Evolutionary conservation across 2,797 vertebrate species (phyloP), one percentile per base, ranked within the genome.

Genomic region (Acipenser transmontanus): DNA sequence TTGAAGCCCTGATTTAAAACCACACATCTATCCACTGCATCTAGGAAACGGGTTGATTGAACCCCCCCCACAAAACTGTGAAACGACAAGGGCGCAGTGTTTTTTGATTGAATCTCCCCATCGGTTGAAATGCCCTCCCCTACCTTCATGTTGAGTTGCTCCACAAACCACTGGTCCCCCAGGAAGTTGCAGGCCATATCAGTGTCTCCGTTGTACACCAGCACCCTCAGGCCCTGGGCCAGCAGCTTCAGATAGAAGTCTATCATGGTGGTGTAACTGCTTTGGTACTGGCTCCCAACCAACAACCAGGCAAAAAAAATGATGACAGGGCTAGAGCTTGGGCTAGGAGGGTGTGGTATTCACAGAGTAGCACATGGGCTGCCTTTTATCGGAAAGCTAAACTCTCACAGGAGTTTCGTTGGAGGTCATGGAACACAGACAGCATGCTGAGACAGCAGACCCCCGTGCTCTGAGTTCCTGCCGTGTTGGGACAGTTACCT

Each of bases 181-280:
- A 92, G 77, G 77, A 90, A 91, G 82, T 92, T 92, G 75, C 89
- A 92, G 72, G 87, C 87, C 89, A 92, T 91, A 76, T 92, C 90
- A 0, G 88, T 91, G 79, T 92, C 90, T 66, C 90, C 90, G 4
- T 91, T 91, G 77, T 91, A 92, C 72, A 92, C 86, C 4, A 92
- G 84, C 0, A 74, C 82, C 52, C 82, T 76, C 14, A 90, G 69
- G 20, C 81, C 84, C 72, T 81, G 63, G 57, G 81, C 75, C 56
- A 91, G 80, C 69, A 91, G 76, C 80, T 91, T 88, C 70, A 81
- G 64, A 64, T 91, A 91, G 1, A 84, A 75, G 0, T 76, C 78
- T 72, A 80, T 85, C 77, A 91, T 50, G 0, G 82, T 86, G 1
- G 5, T 0, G 68, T 91, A 91, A 61, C 78, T 14, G 0, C 0